phyloP scores from a whole-genome alignment of 2,113 vertebrate genomes.

The Scortum barcoo region DNA sequence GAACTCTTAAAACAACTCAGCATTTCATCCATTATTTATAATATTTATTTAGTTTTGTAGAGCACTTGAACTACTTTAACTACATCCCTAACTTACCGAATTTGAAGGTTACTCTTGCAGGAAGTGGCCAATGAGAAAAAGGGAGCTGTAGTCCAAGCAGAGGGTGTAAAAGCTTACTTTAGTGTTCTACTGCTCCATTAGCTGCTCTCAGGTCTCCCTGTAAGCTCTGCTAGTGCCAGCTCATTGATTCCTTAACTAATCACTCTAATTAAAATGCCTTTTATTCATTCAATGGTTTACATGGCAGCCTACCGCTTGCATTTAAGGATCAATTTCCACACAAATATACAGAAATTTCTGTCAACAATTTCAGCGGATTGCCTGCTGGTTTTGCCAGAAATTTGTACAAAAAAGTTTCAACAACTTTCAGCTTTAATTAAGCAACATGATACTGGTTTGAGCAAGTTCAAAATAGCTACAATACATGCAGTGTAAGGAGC shows the following conservation, averaged over 20 bases:
- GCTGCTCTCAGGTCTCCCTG: constrained; percentile 64
- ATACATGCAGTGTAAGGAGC: not conserved
- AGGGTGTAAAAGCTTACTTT: constrained; percentile 57
- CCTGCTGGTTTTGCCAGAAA: not conserved
- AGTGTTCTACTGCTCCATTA: constrained; percentile 73
- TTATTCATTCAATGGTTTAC: constrained; percentile 77
- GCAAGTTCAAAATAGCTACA: constrained; percentile 35
- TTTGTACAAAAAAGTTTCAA: constrained; percentile 15
- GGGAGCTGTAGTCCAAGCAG: constrained; percentile 31
- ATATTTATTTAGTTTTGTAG: constrained; percentile 37
- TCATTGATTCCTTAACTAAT: constrained; percentile 84
- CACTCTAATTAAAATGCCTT: constrained; percentile 82
- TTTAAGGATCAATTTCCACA: constrained; percentile 68
- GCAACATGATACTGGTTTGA: constrained; percentile 9
- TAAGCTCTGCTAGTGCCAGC: constrained; percentile 76
- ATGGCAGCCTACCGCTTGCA: constrained; percentile 63
- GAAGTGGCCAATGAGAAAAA: constrained; percentile 48
- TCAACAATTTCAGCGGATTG: constrained; percentile 31
- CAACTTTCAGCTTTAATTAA: constrained; percentile 14
- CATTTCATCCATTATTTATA: constrained; percentile 6
- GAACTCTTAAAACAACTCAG: not conserved
- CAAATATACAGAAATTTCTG: constrained; percentile 53
- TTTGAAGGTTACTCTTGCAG: constrained; percentile 44
- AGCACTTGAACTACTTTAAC: constrained; percentile 22
- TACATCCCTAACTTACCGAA: constrained; percentile 28